Evolutionary conservation across 2,888 invertebrate genomes (phyloP), one percentile per base, ranked within the genome.

Genomic region (Pardosa pseudoannulata): DNA sequence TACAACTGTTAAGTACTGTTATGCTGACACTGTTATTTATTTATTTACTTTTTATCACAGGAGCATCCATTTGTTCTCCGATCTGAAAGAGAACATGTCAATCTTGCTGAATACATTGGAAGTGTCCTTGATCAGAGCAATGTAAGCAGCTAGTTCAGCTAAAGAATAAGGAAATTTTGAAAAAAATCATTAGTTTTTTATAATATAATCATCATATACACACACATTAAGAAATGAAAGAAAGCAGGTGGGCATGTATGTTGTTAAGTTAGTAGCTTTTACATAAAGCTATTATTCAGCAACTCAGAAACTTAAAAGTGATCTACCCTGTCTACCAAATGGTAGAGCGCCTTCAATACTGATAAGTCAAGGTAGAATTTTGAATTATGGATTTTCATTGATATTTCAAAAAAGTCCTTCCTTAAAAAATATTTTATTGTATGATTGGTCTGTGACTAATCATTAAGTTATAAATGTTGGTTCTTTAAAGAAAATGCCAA

Each of bases 11-110:
- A n/a, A n/a, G n/a, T n/a, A n/a, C n/a, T n/a, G n/a, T n/a, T n/a
- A n/a, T n/a, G n/a, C n/a, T n/a, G n/a, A n/a, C n/a, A n/a, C n/a
- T n/a, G n/a, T n/a, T n/a, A n/a, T n/a, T n/a, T n/a, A n/a, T n/a
- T n/a, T n/a, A n/a, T n/a, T n/a, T n/a, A n/a, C n/a, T n/a, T 31
- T 75, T 67, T 6, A 23, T 68, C 62, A 27, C n/a, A 88, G 88
- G 94, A 94, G 87, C 96, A 97, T 91, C 94, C 94, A 28, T 97
- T 97, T 92, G 90, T 92, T 80, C 65, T 87, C n/a, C 71, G 87
- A 27, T 88, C 88, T n/a, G 88, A 88, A 83, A 62, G 75, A 67
- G 88, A 88, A 80, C 75, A 79, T 50, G 82, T 88, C 50, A 78
- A 88, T 68, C 75, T 88, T 32, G 74, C 82, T 29, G 83, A 87